These are phyloP conservation scores for Chelmon rostratus DNA, from an alignment of 2,797 vertebrate genomes.

Conservation along the genomic window DNA sequence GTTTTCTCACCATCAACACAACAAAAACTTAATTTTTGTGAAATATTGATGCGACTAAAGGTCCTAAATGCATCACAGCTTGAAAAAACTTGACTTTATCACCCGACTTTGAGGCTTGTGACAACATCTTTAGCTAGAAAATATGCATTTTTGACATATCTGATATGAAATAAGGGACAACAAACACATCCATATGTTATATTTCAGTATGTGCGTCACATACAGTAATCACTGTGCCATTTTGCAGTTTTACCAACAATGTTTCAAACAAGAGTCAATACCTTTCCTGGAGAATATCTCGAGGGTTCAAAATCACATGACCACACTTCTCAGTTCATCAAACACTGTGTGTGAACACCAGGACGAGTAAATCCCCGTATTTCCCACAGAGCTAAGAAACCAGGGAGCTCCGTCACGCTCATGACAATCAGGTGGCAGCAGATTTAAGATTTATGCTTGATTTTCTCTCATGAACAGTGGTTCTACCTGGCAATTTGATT, in stretches of 20 bases:
- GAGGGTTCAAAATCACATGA: neutral
- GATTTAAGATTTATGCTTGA: neutral
- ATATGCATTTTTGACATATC: neutral
- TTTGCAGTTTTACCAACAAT: neutral
- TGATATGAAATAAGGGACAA: neutral
- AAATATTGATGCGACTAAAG: neutral
- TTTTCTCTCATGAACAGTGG: neutral
- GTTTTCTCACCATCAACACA: neutral
- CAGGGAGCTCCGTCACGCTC: neutral
- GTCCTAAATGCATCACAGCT: neutral
- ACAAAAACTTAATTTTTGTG: neutral
- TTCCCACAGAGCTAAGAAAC: neutral
- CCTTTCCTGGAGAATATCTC: neutral
- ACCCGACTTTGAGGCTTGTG: neutral
- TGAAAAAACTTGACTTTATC: neutral
- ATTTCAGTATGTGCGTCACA: neutral
- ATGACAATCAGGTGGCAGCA: neutral
- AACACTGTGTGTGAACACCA: neutral
- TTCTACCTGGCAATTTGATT: neutral
- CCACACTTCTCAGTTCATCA: neutral
- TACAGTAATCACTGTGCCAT: neutral
- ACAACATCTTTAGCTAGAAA: neutral
- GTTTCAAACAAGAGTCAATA: neutral
- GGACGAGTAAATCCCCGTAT: neutral
- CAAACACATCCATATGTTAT: neutral